Evolutionary conservation across 2,888 invertebrate genomes (phyloP).

Genomic region (Cantharis rufa): DNA sequence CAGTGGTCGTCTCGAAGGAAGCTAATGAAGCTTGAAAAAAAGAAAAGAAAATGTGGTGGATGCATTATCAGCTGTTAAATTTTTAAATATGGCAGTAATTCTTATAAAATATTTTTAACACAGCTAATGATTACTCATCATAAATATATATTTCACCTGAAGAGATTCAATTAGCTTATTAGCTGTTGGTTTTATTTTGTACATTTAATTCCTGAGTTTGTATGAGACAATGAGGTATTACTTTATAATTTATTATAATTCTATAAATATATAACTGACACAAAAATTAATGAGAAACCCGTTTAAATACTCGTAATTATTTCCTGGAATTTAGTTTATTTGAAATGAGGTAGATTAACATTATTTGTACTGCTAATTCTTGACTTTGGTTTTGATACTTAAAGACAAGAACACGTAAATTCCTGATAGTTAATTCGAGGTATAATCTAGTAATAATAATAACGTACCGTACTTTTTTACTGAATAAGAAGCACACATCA

Average conservation of each 20-base stretch:
- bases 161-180: slow-evolving; percentile 27
- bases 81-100: slow-evolving; percentile 11
- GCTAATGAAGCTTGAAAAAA: not conserved
- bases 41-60: not conserved
- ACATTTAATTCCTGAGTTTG: slow-evolving; percentile 31
- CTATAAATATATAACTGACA: slow-evolving; percentile 13
- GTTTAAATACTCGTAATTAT: slow-evolving; percentile 22
- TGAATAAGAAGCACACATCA: not conserved
- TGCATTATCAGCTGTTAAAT: not conserved
- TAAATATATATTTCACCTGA: slow-evolving; percentile 20
- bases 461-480: slow-evolving; percentile 1
- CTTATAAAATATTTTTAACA: slow-evolving; percentile 13
- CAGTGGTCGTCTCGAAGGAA: not conserved
- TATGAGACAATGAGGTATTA: slow-evolving; percentile 18
- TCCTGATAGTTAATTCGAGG: slow-evolving; percentile 28
- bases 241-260: not conserved
- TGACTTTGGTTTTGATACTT: slow-evolving; percentile 32
- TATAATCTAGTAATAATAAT: slow-evolving; percentile 18
- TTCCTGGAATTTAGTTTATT: slow-evolving; percentile 23
- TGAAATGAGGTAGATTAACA: slow-evolving; percentile 32
- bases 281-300: slow-evolving; percentile 19
- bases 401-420: slow-evolving; percentile 20
- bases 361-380: slow-evolving; percentile 29
- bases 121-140: slow-evolving; percentile 21
- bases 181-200: slow-evolving; percentile 25